phyloP scores from a whole-genome alignment of 2,888 invertebrate genomes.

The Macrophya annulata region DNA sequence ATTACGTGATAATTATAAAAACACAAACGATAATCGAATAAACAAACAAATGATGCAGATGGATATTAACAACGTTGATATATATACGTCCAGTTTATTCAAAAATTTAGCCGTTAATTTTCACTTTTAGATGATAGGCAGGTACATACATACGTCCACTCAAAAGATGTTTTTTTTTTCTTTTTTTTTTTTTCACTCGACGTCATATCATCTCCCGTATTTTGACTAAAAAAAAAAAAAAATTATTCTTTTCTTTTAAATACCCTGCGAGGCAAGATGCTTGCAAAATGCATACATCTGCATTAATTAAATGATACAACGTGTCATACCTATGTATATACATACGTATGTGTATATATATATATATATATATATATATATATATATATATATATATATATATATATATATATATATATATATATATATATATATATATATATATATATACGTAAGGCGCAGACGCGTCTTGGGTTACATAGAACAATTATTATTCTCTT shows the following conservation, averaged over 20 bases:
- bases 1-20: neutral
- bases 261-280: conserved; percentile 4
- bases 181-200: too few relatives aligned
- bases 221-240: neutral
- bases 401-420: neutral
- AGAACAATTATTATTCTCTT: neutral
- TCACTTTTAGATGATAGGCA: neutral
- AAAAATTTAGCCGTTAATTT: neutral
- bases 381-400: neutral
- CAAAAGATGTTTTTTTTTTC: neutral
- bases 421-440: too few relatives aligned
- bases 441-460: neutral
- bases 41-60: neutral
- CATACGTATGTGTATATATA: too few relatives aligned
- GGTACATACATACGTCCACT: neutral
- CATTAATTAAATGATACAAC: neutral
- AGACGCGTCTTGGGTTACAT: neutral
- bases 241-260: neutral
- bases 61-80: neutral
- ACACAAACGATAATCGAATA: neutral
- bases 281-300: conserved; percentile 10
- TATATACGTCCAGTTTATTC: neutral
- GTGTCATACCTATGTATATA: too few relatives aligned
- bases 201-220: neutral
- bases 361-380: neutral